A percentile compares a stretch with the other conserved stretches of the same genome.
Evolutionary conservation across 2,888 invertebrate genomes (phyloP).

Genomic region (Hirtodrosophila alboralis): DNA sequence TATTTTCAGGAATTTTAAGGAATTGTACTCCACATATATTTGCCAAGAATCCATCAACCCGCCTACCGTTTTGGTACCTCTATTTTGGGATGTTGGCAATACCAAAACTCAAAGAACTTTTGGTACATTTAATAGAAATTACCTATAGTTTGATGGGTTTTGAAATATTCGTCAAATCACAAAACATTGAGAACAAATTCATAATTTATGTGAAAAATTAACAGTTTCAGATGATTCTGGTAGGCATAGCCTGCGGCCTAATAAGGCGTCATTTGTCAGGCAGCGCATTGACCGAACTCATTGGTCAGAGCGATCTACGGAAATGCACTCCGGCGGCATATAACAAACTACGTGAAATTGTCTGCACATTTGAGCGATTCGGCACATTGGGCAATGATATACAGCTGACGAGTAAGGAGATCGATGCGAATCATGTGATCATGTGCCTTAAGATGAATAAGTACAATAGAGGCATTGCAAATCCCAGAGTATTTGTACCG

Average conservation of each 20-base stretch:
- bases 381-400: conserved; percentile 85
- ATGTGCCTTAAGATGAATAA: conserved; percentile 86
- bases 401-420: conserved; percentile 85
- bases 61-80: no score
- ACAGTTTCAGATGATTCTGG: background rate
- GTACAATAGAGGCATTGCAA: conserved; percentile 85
- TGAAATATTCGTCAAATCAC: background rate
- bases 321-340: conserved; percentile 57
- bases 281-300: conserved; percentile 12
- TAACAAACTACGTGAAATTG: conserved; percentile 82
- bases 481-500: conserved; percentile 86
- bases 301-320: conserved; percentile 25
- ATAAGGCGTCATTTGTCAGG: background rate
- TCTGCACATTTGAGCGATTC: conserved; percentile 85
- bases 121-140: no score
- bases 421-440: conserved; percentile 85
- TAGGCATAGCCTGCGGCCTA: background rate
- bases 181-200: conserved; percentile 12
- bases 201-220: background rate
- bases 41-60: no score
- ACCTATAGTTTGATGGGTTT: no score
- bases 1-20: no score
- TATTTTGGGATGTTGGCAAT: no score
- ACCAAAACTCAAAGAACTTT: no score
- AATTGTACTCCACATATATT: no score